These are phyloP conservation scores for Girardinus metallicus DNA, from an alignment of 2,797 vertebrate species.

Conservation along the genomic window DNA sequence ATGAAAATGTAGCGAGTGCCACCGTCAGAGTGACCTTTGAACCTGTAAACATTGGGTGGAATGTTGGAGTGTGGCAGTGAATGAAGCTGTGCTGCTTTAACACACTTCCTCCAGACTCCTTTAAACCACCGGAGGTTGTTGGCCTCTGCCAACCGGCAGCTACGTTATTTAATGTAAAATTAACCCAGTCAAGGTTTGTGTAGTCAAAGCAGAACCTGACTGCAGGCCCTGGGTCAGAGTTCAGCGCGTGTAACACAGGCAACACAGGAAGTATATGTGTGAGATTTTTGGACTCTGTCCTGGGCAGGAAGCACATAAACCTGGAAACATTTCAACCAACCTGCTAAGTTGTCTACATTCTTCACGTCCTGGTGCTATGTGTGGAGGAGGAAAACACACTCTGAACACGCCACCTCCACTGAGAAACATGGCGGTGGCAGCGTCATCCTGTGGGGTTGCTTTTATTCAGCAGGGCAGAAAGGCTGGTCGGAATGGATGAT, in stretches of 20 bases:
- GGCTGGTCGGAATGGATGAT: not conserved
- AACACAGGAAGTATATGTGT: constrained; percentile 51
- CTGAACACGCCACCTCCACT: not conserved
- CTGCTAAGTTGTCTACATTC: not conserved
- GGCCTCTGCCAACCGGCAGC: constrained; percentile 37
- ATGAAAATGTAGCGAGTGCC: not conserved
- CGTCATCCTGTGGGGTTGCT: not conserved
- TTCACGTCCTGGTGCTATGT: not conserved
- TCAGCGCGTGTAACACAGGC: constrained; percentile 58
- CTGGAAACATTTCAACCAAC: not conserved
- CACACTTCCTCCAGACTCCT: constrained; percentile 64
- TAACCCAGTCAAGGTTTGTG: not conserved
- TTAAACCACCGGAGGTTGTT: constrained; percentile 54
- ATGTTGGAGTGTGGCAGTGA: constrained; percentile 77
- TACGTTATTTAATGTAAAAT: not conserved
- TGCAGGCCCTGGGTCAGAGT: constrained; percentile 42
- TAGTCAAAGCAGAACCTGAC: not conserved
- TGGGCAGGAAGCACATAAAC: not conserved
- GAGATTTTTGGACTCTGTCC: constrained; percentile 31
- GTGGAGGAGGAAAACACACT: not conserved
- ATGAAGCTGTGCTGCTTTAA: constrained; percentile 67
- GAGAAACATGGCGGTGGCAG: not conserved
- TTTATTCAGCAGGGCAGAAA: not conserved
- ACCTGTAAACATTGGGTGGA: constrained; percentile 52
- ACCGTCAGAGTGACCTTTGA: constrained; percentile 5